phyloP scores from a whole-genome alignment of 2,113 vertebrate genomes.

The Vireo altiloquus region DNA sequence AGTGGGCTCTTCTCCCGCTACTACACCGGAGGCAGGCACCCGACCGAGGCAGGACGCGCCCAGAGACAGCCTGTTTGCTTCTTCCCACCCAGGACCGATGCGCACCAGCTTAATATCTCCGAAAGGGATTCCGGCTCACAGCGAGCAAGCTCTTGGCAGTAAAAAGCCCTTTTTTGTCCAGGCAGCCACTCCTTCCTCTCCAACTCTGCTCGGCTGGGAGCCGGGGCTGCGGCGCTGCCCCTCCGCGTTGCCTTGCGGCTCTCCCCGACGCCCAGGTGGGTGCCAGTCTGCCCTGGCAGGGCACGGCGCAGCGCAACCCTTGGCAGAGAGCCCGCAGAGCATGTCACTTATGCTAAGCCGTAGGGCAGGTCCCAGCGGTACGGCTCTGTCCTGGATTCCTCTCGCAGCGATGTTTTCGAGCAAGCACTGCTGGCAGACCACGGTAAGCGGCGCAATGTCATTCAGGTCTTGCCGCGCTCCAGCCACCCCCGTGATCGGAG shows the following conservation, averaged over 20 bases:
- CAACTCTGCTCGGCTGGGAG: background rate
- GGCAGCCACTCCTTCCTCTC: background rate
- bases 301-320: background rate
- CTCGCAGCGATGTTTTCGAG: background rate
- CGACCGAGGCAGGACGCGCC: background rate
- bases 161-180: background rate
- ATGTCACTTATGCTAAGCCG: slow-evolving; percentile 4
- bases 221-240: background rate
- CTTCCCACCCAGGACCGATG: background rate
- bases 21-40: background rate
- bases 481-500: background rate
- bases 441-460: slow-evolving; percentile 36
- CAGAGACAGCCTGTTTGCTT: background rate
- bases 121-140: background rate
- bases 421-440: background rate
- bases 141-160: background rate
- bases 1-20: background rate
- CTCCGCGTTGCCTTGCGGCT: background rate
- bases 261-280: background rate
- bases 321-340: slow-evolving; percentile 16
- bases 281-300: background rate
- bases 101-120: background rate
- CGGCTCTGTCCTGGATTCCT: slow-evolving; percentile 36
- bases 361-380: slow-evolving; percentile 15
- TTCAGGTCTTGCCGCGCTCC: background rate